Base-by-base conservation (phyloP, 2,113 vertebrate genomes). In the Lophura nycthemera region DNA sequence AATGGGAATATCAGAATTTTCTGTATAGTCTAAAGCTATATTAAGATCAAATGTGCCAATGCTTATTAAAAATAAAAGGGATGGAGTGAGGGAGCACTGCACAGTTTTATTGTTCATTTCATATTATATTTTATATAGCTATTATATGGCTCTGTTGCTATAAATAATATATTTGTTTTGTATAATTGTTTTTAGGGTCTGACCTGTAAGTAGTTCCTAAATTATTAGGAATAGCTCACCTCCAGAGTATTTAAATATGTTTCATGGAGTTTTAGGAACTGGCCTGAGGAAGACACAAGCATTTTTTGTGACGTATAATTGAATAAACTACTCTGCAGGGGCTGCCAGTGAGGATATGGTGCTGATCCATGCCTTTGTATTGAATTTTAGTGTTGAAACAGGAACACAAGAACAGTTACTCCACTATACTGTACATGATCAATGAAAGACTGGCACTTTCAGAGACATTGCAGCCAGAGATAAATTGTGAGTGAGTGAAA, bases 121-220 rank as follows among this genome's bases (percentile, higher is more conserved):
- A 8, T 75, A 30, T 78, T 96, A 90, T 10, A 71, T 78, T 94
- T 92, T 86, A 14, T 52, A 3, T 11, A 83, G 65, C 40, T 78
- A 77, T 65, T 27, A 56, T 5, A 57, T 88, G 60, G 56, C 4
- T 81, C 91, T 76, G 6, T 27, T 94, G 76, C 17, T 38, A 61
- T 83, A 81, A 95, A 54, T 22, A 64, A n/a, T 30, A 48, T 2
- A 50, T 81, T 94, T 89, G 11, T 50, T 93, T 93, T 45, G 50
- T 90, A 77, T 52, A 6, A 30, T 19, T 84, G 16, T 65, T 96
- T 95, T 84, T 38, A 14, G 14, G 80, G 10, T n/a, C 70, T 79
- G 21, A 93, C 14, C 16, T 54, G 48, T 40, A 89, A 17, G 19
- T 57, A 57, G 54, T 32, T 57, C 30, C 54, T 32, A 19, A 57